Evolutionary conservation across 2,113 vertebrate genomes (phyloP).

Genomic region (Gracilinanus agilis): DNA sequence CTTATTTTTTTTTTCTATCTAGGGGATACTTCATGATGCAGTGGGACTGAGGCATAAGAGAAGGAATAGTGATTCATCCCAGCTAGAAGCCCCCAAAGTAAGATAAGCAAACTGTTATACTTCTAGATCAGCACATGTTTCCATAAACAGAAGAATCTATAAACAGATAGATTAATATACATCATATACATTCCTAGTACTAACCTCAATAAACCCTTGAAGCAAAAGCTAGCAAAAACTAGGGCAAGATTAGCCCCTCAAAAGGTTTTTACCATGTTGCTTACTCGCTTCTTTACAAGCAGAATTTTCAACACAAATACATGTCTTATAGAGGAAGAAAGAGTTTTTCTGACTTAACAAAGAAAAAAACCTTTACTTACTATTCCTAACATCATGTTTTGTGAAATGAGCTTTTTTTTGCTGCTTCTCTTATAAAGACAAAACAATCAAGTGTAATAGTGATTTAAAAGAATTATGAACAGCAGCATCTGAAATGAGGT

Average conservation of each 20-base stretch:
- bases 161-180: background rate
- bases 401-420: background rate
- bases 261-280: background rate
- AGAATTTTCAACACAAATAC: background rate
- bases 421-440: background rate
- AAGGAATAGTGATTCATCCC: background rate
- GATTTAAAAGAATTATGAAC: background rate
- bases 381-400: background rate
- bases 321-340: background rate
- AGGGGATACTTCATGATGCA: background rate
- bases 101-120: background rate
- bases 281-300: background rate
- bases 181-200: background rate
- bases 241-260: background rate
- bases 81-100: background rate
- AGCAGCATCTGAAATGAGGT: background rate
- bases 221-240: background rate
- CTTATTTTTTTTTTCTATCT: background rate
- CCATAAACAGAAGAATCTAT: too few relatives aligned
- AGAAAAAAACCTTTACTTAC: background rate
- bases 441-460: background rate
- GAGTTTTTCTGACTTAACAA: background rate
- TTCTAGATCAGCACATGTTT: background rate
- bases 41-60: background rate
- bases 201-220: background rate